Evolutionary conservation across 2,113 vertebrate genomes (phyloP).

Genomic region (Porphyrio hochstetteri): DNA sequence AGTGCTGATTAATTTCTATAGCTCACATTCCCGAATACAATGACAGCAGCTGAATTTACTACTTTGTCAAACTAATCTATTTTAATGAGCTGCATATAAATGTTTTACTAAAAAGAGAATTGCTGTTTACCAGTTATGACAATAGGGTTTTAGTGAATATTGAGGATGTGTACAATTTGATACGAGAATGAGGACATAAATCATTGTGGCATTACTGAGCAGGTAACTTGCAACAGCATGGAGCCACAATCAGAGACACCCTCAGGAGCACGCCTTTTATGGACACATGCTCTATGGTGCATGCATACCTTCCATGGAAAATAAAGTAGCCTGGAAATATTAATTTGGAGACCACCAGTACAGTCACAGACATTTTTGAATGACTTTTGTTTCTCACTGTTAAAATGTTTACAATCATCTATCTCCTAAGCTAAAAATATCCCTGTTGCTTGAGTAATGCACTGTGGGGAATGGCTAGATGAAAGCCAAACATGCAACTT

Average conservation of each 20-base stretch:
- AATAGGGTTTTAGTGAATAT: not conserved
- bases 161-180: not conserved
- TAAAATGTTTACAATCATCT: not conserved
- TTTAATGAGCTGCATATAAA: not conserved
- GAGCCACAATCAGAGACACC: not conserved
- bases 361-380: not conserved
- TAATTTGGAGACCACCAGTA: not conserved
- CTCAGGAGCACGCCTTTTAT: not conserved
- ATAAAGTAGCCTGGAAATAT: not conserved
- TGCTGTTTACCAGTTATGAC: not conserved
- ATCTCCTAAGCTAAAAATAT: constrained; percentile 1
- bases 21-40: not conserved
- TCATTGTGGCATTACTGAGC: not conserved
- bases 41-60: not conserved
- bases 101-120: not conserved
- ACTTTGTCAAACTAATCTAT: not conserved
- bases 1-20: constrained; percentile 35
- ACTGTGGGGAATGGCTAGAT: not conserved
- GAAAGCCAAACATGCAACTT: not conserved
- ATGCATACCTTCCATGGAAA: not conserved
- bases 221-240: not conserved
- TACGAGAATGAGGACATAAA: not conserved
- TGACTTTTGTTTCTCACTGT: not conserved
- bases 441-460: not conserved
- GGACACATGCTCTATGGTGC: not conserved